These are phyloP conservation scores for Strigamia transsilvanica DNA, from an alignment of 2,888 invertebrate species.

Conservation along the genomic window DNA sequence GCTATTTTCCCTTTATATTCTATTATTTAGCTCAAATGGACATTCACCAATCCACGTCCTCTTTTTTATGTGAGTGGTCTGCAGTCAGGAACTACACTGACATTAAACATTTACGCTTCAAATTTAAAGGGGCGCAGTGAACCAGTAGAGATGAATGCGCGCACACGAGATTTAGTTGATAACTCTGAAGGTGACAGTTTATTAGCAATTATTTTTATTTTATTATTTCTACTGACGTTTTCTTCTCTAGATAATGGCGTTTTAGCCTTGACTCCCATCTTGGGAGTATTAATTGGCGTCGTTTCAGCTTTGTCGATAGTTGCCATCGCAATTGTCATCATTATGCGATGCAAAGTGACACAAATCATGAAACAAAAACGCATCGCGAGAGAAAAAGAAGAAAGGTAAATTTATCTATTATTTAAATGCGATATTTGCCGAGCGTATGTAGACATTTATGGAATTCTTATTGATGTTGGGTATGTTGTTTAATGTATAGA, in stretches of 20 bases:
- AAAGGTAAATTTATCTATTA: constrained; percentile 50
- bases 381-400: constrained; percentile 54
- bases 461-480: neutral
- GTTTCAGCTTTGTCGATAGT: constrained; percentile 80
- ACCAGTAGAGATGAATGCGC: constrained; percentile 41
- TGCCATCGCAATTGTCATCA: constrained; percentile 77
- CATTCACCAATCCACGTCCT: constrained; percentile 42
- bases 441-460: neutral
- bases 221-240: neutral
- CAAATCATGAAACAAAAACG: constrained; percentile 51
- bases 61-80: constrained; percentile 49
- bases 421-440: neutral
- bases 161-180: constrained; percentile 34
- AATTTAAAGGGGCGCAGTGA: constrained; percentile 49
- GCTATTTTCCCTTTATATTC: constrained; percentile 14
- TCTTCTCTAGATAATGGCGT: constrained; percentile 55
- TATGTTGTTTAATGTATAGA: constrained; percentile 48
- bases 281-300: constrained; percentile 84
- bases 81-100: constrained; percentile 32
- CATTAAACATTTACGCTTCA: constrained; percentile 43
- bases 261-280: constrained; percentile 75
- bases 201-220: neutral
- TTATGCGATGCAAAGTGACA: constrained; percentile 73
- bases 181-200: constrained; percentile 24
- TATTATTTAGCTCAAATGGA: constrained; percentile 45